Conservation (phyloP, 2,113 vertebrate genomes). For the Seriola rivoliana region DNA sequence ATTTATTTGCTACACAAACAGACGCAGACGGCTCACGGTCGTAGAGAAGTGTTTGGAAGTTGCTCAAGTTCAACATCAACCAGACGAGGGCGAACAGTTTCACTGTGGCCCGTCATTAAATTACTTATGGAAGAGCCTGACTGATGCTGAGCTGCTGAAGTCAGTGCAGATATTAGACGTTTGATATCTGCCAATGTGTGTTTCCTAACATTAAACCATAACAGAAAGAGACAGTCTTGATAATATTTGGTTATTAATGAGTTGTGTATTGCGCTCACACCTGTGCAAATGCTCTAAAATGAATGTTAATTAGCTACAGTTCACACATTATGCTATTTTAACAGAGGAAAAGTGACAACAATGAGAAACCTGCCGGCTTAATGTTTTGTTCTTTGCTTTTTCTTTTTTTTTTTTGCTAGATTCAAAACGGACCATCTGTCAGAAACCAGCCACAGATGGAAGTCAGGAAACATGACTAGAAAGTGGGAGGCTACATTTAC, state of each 20-base stretch:
- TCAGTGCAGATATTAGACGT: background rate
- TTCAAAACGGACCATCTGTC: background rate
- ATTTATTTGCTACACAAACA: background rate
- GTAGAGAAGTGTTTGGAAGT: background rate
- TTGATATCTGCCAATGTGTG: background rate
- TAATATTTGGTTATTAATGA: background rate
- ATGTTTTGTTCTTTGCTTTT: background rate
- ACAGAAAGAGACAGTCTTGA: background rate
- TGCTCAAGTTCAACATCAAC: background rate
- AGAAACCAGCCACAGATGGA: background rate
- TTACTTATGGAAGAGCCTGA: background rate
- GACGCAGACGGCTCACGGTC: background rate
- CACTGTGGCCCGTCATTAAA: background rate
- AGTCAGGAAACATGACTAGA: constrained; percentile 1
- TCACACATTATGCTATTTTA: background rate
- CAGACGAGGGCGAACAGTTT: background rate
- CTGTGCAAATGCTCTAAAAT: background rate
- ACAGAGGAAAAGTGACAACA: background rate
- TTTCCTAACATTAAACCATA: background rate
- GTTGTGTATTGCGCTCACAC: background rate
- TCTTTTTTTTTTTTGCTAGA: background rate
- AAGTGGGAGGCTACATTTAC: background rate
- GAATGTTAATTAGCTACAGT: background rate
- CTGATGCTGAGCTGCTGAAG: background rate
- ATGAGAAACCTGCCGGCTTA: background rate